These are phyloP conservation scores for Scleropages formosus DNA, from an alignment of 2,797 vertebrate species.

Conservation along the genomic window DNA sequence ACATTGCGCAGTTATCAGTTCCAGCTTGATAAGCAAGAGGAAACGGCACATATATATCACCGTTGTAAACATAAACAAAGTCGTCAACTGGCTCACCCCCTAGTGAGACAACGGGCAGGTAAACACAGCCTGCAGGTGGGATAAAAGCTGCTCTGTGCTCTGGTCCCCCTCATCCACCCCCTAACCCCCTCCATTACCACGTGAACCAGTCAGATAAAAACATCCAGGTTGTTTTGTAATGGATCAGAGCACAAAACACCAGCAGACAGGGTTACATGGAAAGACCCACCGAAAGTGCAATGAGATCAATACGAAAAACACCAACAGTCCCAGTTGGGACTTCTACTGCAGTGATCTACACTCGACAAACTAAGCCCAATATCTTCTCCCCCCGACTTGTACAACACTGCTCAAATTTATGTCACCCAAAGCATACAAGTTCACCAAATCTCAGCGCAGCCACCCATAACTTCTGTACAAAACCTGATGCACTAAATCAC, in stretches of 20 bases:
- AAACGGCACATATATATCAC: conserved; percentile 16
- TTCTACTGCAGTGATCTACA: not conserved
- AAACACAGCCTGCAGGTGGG: conserved; percentile 46
- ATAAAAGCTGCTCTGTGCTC: conserved; percentile 63
- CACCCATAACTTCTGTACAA: too few species aligned
- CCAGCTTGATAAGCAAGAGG: conserved; percentile 16
- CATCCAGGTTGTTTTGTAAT: conserved; percentile 43
- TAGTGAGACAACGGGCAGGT: conserved; percentile 56
- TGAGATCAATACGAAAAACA: not conserved
- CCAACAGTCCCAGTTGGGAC: not conserved
- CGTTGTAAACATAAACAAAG: conserved; percentile 10
- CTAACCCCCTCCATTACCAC: conserved; percentile 50
- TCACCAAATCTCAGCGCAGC: not conserved
- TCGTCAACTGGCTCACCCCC: too few species aligned
- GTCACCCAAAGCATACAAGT: not conserved
- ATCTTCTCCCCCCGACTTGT: not conserved
- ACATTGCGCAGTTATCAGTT: not conserved
- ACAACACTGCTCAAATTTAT: too few species aligned
- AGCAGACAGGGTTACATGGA: conserved; percentile 23
- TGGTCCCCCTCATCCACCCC: conserved; percentile 44
- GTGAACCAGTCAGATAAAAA: conserved; percentile 49
- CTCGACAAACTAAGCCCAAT: not conserved
- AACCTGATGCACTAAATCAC: not conserved
- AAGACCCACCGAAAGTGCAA: not conserved
- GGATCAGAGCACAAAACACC: conserved; percentile 55